phyloP scores from a whole-genome alignment of 1,140 invertebrate genomes.

The Drosophila bocki region DNA sequence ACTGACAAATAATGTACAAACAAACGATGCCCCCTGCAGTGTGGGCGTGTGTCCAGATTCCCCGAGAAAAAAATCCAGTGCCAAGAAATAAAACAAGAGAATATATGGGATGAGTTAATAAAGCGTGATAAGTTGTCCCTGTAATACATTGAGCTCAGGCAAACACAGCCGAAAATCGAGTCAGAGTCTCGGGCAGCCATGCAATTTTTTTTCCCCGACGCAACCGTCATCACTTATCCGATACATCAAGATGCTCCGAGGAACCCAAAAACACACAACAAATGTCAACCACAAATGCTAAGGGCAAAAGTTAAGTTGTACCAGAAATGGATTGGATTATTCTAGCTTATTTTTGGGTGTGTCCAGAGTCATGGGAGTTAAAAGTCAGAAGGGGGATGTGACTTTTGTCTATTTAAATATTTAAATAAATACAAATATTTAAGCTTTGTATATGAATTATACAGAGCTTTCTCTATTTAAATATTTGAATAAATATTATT shows the following conservation, averaged over 20 bases:
- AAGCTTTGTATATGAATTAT: neutral
- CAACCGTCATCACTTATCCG: constrained; percentile 55
- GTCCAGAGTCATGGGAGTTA: neutral
- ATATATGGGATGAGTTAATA: constrained; percentile 52
- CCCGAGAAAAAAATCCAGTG: neutral
- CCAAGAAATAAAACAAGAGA: constrained; percentile 25
- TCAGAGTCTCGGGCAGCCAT: constrained; percentile 9
- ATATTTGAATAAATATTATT: neutral
- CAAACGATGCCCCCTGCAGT: constrained; percentile 36
- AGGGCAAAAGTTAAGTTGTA: constrained; percentile 18
- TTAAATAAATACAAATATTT: neutral
- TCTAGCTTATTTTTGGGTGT: neutral
- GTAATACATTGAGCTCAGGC: constrained; percentile 57
- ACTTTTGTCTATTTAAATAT: neutral
- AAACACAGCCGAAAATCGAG: constrained; percentile 34
- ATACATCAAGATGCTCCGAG: constrained; percentile 21
- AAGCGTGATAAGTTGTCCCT: constrained; percentile 67
- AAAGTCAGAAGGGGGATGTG: neutral
- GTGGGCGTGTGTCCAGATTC: constrained; percentile 30
- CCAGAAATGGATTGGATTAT: constrained; percentile 36
- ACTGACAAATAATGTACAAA: constrained; percentile 37
- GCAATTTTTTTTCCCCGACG: constrained; percentile 7
- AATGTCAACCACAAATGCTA: constrained; percentile 27
- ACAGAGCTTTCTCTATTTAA: neutral
- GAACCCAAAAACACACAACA: neutral